A percentile compares a stretch with the other conserved stretches of the same genome.
Evolutionary conservation across 2,113 vertebrate genomes (phyloP).

Genomic region (Corythoichthys intestinalis): DNA sequence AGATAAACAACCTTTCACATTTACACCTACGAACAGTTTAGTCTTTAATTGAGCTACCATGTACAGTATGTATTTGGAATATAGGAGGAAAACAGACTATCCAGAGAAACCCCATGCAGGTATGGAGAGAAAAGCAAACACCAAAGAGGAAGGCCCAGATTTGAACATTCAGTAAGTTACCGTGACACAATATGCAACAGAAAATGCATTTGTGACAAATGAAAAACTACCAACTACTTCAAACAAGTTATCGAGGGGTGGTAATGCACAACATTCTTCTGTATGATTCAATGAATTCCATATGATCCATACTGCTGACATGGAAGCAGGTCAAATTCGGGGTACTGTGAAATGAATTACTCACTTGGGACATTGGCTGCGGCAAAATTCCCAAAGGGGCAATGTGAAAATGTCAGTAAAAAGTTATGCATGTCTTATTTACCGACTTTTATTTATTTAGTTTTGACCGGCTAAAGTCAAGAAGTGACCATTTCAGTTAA

Average conservation of each 20-base stretch:
- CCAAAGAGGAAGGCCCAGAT: no score
- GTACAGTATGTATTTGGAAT: no score
- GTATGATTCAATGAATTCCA: constrained; percentile 1
- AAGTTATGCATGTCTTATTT: background rate
- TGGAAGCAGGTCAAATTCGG: background rate
- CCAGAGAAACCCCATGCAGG: no score
- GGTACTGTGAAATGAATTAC: background rate
- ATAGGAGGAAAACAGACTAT: no score
- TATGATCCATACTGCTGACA: constrained; percentile 1
- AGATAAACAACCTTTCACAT: no score
- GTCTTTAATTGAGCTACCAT: no score
- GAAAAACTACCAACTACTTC: background rate
- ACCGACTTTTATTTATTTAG: background rate
- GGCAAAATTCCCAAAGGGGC: background rate
- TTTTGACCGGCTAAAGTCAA: no score
- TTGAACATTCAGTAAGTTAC: no score
- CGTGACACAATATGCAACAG: no score
- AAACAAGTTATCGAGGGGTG: background rate
- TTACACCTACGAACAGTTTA: no score
- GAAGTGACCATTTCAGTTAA: no score
- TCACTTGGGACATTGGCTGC: background rate
- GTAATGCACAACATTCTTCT: background rate
- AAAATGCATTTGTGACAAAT: background rate
- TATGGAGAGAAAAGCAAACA: no score
- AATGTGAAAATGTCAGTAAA: background rate